Percentiles rank a stretch among this genome's conserved stretches.
These are phyloP conservation scores for Stichopus chloronotus DNA, from an alignment of 35 echinoderm and acorn worm genomes.

Conservation along the genomic window DNA sequence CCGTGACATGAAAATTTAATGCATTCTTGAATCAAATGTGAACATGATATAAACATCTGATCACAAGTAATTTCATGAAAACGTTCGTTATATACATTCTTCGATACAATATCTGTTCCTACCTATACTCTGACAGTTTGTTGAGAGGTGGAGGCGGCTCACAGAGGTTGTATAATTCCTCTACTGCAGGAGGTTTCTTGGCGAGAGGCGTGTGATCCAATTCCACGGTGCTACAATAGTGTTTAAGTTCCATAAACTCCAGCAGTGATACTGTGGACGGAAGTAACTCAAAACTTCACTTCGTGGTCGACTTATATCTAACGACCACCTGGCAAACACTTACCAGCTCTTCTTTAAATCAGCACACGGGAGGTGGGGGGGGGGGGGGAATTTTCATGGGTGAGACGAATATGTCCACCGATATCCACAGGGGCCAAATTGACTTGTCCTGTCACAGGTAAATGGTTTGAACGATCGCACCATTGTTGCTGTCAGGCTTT, in stretches of 20 bases:
- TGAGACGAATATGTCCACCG: neutral
- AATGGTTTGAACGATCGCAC: no score
- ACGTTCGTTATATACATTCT: neutral
- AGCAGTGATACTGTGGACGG: constrained; percentile 47
- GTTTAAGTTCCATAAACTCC: constrained; percentile 51
- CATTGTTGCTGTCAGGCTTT: no score
- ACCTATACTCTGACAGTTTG: constrained; percentile 25
- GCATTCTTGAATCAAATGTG: no score
- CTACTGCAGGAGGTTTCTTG: constrained; percentile 1
- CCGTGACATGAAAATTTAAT: no score
- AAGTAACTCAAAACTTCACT: constrained; percentile 45
- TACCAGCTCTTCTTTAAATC: neutral
- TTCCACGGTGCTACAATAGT: constrained; percentile 4
- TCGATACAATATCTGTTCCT: constrained; percentile 10
- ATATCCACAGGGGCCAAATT: no score
- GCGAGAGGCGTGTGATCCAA: constrained; percentile 24
- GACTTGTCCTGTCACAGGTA: neutral
- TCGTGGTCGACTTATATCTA: neutral
- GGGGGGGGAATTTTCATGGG: neutral
- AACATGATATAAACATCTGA: no score
- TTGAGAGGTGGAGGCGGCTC: constrained; percentile 34
- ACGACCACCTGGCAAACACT: neutral
- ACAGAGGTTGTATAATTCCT: constrained; percentile 26
- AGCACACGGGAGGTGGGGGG: neutral
- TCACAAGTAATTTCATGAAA: no score